Evolutionary conservation across 2,113 vertebrate species (phyloP).

Genomic region (Heterotilapia buettikoferi): DNA sequence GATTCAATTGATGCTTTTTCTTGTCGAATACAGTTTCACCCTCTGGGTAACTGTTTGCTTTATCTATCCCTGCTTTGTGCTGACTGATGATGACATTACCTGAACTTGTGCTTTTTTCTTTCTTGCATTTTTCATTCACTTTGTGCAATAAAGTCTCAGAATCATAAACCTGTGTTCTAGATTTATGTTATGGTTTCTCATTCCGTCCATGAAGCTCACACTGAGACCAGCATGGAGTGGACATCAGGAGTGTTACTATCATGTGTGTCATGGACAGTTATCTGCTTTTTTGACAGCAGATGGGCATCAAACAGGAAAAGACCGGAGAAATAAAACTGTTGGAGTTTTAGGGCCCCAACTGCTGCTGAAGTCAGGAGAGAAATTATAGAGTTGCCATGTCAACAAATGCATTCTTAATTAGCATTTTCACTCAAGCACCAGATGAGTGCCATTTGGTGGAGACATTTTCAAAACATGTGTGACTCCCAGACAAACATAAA

Average conservation of each 20-base stretch:
- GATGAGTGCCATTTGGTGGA: background rate
- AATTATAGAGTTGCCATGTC: background rate
- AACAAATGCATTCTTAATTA: slow-evolving; percentile 1
- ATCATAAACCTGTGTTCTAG: background rate
- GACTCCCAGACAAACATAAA: background rate
- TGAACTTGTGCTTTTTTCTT: background rate
- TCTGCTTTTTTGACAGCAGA: background rate
- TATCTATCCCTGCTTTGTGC: background rate
- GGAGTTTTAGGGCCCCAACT: background rate
- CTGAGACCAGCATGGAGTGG: background rate
- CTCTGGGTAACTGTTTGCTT: background rate
- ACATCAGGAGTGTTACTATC: background rate
- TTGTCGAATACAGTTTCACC: background rate
- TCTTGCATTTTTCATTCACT: background rate
- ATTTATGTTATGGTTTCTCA: background rate
- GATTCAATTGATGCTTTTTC: background rate
- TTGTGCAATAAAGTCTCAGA: background rate
- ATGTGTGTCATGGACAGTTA: background rate
- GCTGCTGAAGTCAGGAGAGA: background rate
- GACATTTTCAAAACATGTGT: background rate
- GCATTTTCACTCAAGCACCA: background rate
- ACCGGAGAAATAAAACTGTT: background rate
- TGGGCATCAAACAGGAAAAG: background rate
- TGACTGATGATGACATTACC: background rate
- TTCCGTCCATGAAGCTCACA: background rate